Conservation (phyloP, 2,888 invertebrate genomes). For the Tiphia femorata region DNA sequence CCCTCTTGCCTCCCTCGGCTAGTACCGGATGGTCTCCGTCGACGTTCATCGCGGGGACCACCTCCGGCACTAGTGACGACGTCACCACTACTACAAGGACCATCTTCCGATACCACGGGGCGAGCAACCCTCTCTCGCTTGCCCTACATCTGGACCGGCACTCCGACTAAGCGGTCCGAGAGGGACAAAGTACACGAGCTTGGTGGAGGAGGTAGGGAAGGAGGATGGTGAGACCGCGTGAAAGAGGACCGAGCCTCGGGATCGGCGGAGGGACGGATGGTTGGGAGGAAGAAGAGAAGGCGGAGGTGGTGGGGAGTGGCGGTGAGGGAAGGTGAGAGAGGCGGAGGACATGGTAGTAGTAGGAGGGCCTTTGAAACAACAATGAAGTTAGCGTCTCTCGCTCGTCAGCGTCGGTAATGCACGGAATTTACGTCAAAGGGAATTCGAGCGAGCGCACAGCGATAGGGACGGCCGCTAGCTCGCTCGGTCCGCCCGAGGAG, state of each 20-base stretch:
- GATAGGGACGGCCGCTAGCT: constrained; percentile 17
- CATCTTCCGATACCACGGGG: background rate
- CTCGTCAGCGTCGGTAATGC: constrained; percentile 64
- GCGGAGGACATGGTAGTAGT: too few species aligned
- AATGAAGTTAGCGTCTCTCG: constrained; percentile 63
- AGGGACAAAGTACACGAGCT: too few species aligned
- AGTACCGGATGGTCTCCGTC: too few species aligned
- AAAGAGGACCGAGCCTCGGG: constrained; percentile 37
- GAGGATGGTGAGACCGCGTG: constrained; percentile 24
- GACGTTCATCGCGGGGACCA: background rate
- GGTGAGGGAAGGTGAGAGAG: constrained; percentile 30
- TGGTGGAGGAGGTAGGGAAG: too few species aligned
- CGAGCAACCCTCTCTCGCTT: constrained; percentile 23
- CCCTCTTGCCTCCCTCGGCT: background rate
- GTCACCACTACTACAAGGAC: background rate
- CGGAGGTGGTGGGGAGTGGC: constrained; percentile 27
- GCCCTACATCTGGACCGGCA: constrained; percentile 51
- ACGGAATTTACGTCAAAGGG: constrained; percentile 63
- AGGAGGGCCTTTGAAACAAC: constrained; percentile 62
- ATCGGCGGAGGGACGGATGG: constrained; percentile 1
- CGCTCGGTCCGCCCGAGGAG: constrained; percentile 24
- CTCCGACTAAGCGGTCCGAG: too few species aligned
- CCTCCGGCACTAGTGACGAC: too few species aligned
- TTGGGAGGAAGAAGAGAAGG: background rate
- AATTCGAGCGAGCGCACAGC: constrained; percentile 53